A percentile compares a stretch with the other conserved stretches of the same genome.
phyloP scores from a whole-genome alignment of 2,113 vertebrate genomes.

The Chunga burmeisteri region DNA sequence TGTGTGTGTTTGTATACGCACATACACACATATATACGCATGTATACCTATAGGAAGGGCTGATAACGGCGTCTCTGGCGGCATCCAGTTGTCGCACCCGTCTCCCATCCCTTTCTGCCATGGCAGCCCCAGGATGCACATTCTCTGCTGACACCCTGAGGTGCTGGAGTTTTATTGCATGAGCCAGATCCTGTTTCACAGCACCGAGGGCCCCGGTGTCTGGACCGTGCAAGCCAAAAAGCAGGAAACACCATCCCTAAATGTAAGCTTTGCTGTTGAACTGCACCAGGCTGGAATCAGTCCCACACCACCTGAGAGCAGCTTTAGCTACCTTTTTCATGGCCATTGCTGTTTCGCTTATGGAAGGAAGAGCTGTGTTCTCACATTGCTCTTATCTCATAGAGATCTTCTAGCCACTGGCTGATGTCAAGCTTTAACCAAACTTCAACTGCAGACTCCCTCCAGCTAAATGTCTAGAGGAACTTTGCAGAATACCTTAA shows the following conservation, averaged over 20 bases:
- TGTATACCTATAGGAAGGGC: neutral
- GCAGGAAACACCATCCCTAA: neutral
- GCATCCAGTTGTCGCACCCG: fast-evolving
- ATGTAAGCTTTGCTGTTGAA: neutral
- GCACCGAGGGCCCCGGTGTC: fast-evolving
- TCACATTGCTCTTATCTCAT: neutral
- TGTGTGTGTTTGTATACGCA: no score
- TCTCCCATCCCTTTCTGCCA: neutral
- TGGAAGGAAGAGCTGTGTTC: neutral
- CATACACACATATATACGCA: no score
- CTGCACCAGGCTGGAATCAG: neutral
- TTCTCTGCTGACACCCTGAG: neutral
- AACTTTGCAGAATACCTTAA: neutral
- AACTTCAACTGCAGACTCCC: neutral
- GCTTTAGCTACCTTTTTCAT: neutral
- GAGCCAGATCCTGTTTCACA: neutral
- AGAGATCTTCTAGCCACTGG: neutral
- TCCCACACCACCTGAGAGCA: neutral
- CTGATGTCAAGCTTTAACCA: neutral
- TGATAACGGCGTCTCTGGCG: neutral
- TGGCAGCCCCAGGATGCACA: neutral
- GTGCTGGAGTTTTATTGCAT: neutral
- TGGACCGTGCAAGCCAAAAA: neutral
- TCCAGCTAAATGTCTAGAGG: neutral
- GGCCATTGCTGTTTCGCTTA: fast-evolving